These are phyloP conservation scores for Ispidina picta DNA, from an alignment of 2,797 vertebrate species.

Conservation along the genomic window DNA sequence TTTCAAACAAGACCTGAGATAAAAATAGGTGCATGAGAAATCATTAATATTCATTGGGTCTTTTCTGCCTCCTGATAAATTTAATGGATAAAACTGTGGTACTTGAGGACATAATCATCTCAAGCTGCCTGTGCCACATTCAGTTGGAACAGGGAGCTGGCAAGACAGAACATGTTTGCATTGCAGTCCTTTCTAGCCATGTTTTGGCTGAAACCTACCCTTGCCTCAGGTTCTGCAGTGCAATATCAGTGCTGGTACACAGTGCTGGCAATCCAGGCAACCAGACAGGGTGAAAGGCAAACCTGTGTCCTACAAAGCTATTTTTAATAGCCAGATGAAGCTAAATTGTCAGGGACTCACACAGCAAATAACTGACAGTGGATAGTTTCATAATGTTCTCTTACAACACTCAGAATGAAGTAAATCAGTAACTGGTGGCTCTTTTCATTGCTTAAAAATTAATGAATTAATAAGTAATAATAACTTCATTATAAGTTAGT, in stretches of 20 bases:
- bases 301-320: neutral
- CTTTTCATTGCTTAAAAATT: neutral
- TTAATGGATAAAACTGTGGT: neutral
- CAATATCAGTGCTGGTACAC: neutral
- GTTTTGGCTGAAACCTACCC: neutral
- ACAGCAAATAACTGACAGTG: neutral
- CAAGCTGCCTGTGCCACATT: accelerated
- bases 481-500: neutral
- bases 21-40: neutral
- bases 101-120: neutral
- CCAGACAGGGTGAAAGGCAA: neutral
- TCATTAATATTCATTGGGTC: neutral
- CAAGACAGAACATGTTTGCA: neutral
- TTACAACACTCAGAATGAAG: neutral
- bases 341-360: neutral
- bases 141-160: neutral
- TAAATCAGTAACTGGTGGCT: neutral
- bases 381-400: neutral
- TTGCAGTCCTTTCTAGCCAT: neutral
- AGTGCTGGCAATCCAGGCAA: neutral
- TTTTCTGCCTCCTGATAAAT: neutral
- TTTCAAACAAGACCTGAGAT: neutral
- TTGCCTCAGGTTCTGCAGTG: neutral
- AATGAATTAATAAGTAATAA: no score
- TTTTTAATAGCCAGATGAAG: neutral